These are phyloP conservation scores for Danaus plexippus DNA, from an alignment of 1,140 invertebrate species.

Conservation along the genomic window DNA sequence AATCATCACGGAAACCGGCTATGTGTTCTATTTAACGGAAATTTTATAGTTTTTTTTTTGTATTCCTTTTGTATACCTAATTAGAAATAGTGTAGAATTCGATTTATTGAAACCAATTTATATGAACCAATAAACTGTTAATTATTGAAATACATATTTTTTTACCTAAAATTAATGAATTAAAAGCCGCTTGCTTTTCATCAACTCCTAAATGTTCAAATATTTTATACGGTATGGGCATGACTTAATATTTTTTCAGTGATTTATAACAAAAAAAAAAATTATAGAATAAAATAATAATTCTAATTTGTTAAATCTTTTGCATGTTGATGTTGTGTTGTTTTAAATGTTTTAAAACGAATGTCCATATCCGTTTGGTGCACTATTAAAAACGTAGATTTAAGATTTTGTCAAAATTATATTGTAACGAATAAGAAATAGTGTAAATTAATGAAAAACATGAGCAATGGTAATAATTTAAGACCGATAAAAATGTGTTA, in stretches of 20 bases:
- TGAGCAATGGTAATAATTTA: constrained; percentile 51
- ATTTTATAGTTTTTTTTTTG: too few species aligned
- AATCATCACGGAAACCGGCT: too few species aligned
- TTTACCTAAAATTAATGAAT: constrained; percentile 12
- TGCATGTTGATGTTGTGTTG: constrained; percentile 14
- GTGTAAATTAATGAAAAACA: constrained; percentile 30
- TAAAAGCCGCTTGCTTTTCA: too few species aligned
- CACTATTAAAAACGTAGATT: constrained; percentile 37
- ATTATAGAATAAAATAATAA: constrained; percentile 13
- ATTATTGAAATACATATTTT: constrained; percentile 4
- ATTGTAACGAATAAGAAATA: constrained; percentile 35
- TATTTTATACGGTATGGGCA: constrained; percentile 29
- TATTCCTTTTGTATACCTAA: too few species aligned
- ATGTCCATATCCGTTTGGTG: constrained; percentile 38
- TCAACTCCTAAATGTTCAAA: not conserved
- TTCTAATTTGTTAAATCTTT: constrained; percentile 13
- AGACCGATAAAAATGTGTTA: constrained; percentile 47
- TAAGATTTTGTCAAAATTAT: constrained; percentile 36
- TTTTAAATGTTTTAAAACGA: constrained; percentile 14
- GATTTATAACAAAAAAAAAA: not conserved
- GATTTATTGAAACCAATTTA: too few species aligned
- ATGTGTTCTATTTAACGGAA: too few species aligned
- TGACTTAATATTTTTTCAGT: constrained; percentile 7
- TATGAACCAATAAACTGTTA: too few species aligned
- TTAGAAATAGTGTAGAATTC: too few species aligned